phyloP scores from a whole-genome alignment of 2,797 vertebrate species.

The Arremon aurantiirostris region DNA sequence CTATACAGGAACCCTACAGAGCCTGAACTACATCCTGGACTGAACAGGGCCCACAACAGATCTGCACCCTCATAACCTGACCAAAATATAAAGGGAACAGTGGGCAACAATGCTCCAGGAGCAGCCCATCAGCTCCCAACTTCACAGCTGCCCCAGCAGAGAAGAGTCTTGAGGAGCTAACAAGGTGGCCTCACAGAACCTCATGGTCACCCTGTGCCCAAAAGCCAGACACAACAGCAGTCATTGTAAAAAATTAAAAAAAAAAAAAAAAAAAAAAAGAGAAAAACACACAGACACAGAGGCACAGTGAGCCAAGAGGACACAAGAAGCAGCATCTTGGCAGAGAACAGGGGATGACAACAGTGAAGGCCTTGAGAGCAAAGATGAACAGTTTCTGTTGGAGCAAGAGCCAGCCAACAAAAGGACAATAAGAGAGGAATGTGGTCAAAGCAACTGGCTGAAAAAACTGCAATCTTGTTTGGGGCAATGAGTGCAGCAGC shows the following conservation, averaged over 20 bases:
- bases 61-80: background rate
- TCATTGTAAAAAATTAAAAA: background rate
- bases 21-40: background rate
- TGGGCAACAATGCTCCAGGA: background rate
- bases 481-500: background rate
- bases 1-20: background rate
- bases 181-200: constrained; percentile 17
- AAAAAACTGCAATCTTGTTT: background rate
- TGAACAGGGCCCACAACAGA: background rate
- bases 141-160: background rate
- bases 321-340: constrained; percentile 47
- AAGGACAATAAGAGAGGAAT: constrained; percentile 31
- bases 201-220: background rate
- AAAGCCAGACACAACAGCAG: background rate
- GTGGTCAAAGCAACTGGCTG: background rate
- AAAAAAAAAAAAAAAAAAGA: background rate
- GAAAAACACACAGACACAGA: background rate
- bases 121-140: background rate
- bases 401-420: constrained; percentile 23
- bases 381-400: constrained; percentile 44
- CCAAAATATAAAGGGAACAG: background rate
- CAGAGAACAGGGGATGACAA: constrained; percentile 25
- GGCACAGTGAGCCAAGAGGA: constrained; percentile 25
- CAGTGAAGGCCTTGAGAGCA: constrained; percentile 43
- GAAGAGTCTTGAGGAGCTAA: background rate